phyloP scores from a whole-genome alignment of 2,888 invertebrate genomes.

The Physocephala rufipes region DNA sequence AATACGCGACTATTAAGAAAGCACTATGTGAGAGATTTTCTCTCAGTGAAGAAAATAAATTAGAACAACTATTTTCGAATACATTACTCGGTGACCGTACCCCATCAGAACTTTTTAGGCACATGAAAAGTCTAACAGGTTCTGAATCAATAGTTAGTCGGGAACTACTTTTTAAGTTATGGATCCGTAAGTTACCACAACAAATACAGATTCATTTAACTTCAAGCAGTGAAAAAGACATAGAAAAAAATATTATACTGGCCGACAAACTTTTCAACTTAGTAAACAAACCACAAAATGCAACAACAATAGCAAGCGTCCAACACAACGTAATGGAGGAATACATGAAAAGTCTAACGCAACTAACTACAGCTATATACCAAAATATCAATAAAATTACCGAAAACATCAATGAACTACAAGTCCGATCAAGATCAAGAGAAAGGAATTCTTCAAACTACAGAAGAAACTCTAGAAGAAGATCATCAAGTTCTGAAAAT shows the following conservation, averaged over 20 bases:
- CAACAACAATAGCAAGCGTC: background rate
- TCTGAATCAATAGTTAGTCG: background rate
- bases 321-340: background rate
- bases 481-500: background rate
- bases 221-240: background rate
- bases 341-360: background rate
- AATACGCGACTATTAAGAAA: too few species aligned
- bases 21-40: background rate
- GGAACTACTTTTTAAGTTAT: background rate
- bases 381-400: background rate
- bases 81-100: background rate
- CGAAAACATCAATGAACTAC: background rate
- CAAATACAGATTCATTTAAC: slow-evolving; percentile 5
- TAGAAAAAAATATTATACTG: background rate
- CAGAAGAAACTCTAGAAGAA: slow-evolving; percentile 2
- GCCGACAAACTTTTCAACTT: background rate
- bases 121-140: background rate
- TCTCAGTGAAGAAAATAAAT: slow-evolving; percentile 12
- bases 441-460: background rate
- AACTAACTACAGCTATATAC: background rate
- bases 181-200: slow-evolving; percentile 1
- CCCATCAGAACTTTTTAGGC: background rate
- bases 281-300: background rate
- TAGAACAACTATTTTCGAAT: slow-evolving; percentile 8
- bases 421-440: too few species aligned